A percentile compares a stretch with the other conserved stretches of the same genome.
Evolutionary conservation across 2,888 invertebrate genomes (phyloP).

Genomic region (Amblyjoppa proteus): DNA sequence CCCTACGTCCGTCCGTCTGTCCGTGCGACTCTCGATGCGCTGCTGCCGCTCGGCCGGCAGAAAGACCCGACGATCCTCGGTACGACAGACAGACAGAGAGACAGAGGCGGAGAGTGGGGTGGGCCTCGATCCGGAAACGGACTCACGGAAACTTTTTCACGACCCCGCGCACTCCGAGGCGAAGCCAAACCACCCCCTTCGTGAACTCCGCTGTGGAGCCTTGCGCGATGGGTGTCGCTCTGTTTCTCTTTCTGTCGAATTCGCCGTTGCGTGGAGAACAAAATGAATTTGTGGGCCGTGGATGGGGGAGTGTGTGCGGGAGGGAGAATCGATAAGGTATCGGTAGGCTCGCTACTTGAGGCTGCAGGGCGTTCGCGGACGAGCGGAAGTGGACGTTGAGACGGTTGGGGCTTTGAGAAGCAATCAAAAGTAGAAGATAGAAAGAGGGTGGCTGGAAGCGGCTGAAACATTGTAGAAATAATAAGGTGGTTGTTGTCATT

Average conservation of each 20-base stretch:
- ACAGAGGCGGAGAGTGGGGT: not conserved
- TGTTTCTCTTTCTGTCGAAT: conserved; percentile 46
- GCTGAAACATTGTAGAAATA: too few relatives aligned
- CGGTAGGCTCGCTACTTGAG: not conserved
- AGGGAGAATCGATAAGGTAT: not conserved
- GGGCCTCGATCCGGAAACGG: conserved; percentile 51
- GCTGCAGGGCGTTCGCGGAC: too few relatives aligned
- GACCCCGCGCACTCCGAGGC: conserved; percentile 33
- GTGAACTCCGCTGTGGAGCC: not conserved
- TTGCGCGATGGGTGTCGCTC: not conserved
- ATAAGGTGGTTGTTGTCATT: too few relatives aligned
- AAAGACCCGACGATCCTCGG: conserved; percentile 32
- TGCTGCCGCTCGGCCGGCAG: conserved; percentile 35
- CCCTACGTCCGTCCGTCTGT: conserved; percentile 50
- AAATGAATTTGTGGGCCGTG: conserved; percentile 48
- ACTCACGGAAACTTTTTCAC: conserved; percentile 55
- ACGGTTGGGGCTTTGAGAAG: conserved; percentile 16
- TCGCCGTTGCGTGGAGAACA: conserved; percentile 59
- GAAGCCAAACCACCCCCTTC: conserved; percentile 23
- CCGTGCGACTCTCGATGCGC: conserved; percentile 43
- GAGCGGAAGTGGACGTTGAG: conserved; percentile 30
- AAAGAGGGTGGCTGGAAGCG: conserved; percentile 41
- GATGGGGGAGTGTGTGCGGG: not conserved
- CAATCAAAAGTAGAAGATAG: not conserved
- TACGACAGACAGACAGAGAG: conserved; percentile 51